Base-by-base conservation (phyloP, 37 sponge, comb jelly and placozoan species). In the Hexactinellida sp. region DNA sequence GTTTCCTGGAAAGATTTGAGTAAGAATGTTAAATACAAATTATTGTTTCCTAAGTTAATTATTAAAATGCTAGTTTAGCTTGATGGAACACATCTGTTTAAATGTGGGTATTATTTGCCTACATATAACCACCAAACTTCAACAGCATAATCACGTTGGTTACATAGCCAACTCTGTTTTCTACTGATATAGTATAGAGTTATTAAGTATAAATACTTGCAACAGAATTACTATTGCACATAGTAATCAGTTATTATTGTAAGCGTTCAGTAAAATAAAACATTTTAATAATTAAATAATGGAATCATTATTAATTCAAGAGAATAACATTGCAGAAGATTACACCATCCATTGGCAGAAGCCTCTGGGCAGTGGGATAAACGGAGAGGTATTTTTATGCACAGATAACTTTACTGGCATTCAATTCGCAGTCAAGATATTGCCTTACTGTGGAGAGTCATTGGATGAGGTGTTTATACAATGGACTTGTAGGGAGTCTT, bases 291-390 rank as follows among this genome's bases (percentile, higher is more conserved):
- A 63, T 35, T 88, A 0, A 84, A 85, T 24, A 88, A 91, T 83
- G 38, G 24, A 85, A 9, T 88, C 88, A 24, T 85, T 86, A 0
- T 54, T 38, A 36, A 87, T 91, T 55, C 88, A 91, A 30, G 71
- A 86, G 23, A 38, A 87, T 39, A 82, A 89, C 39, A 92, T 97
- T 32, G 36, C 38, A 37, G 84, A 91, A 0, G 94, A 93, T 39
- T 97, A 97, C 82, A 91, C 90, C 9, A 92, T 97, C 38, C 87
- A 63, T 63, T 63, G 76, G 76, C 3, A 28, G 3, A 10, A 63
- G 76, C 76, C 76, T 5, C 32, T 63, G 3, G 76, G 76, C 25
- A 63, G 76, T 23, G 76, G 76, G 30, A 63, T 63, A 25, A 63
- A 63, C 13, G 76, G 76, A 28, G 76, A 63, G 5, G 76, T 63